These are phyloP conservation scores for Clarias platycephalus DNA, from an alignment of 2,797 vertebrate species.

Conservation along the genomic window DNA sequence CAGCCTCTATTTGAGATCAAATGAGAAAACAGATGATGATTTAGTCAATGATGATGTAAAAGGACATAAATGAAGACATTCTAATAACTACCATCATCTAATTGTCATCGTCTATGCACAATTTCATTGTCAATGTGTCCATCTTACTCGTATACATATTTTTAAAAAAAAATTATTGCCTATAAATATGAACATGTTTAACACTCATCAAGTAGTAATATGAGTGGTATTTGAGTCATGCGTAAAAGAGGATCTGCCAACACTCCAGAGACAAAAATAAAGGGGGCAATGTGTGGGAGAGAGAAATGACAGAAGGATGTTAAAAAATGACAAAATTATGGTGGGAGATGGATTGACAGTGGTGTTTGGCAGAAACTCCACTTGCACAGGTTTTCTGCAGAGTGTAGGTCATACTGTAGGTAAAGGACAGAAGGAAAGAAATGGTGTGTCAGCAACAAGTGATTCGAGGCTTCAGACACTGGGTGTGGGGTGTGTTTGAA, in stretches of 20 bases:
- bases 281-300: background rate
- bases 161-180: background rate
- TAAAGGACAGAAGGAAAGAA: slow-evolving; percentile 19
- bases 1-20: background rate
- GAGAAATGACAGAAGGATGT: background rate
- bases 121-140: background rate
- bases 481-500: background rate
- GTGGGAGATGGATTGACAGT: slow-evolving; percentile 12
- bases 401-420: slow-evolving; percentile 12
- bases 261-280: background rate
- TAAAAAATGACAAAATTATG: slow-evolving; percentile 8
- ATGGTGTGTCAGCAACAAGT: slow-evolving; percentile 12
- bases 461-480: slow-evolving; percentile 10
- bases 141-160: background rate
- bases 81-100: background rate
- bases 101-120: background rate
- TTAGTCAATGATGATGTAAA: background rate
- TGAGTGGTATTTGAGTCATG: slow-evolving; percentile 42
- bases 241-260: slow-evolving; percentile 10
- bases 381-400: background rate
- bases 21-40: background rate
- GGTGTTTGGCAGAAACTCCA: slow-evolving; percentile 22
- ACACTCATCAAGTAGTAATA: slow-evolving; percentile 16
- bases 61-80: background rate
- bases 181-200: background rate